Evolutionary conservation across 2,797 vertebrate genomes (phyloP).

Genomic region (Sebastes itinus): DNA sequence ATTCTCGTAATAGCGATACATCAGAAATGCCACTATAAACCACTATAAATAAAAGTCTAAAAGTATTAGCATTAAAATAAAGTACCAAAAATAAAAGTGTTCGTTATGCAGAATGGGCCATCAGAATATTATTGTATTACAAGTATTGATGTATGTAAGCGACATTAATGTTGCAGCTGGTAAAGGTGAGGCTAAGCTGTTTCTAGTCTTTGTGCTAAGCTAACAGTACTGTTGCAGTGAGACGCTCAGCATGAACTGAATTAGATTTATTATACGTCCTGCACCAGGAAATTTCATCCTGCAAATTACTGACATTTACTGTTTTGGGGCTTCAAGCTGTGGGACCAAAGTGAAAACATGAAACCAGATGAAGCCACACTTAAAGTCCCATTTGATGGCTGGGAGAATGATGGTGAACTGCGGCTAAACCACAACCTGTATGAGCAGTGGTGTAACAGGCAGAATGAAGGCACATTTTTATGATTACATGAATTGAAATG

Average conservation of each 20-base stretch:
- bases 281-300: neutral
- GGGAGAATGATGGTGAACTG: neutral
- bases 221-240: neutral
- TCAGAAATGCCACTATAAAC: too few species aligned
- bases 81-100: neutral
- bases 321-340: constrained; percentile 4
- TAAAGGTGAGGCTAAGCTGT: neutral
- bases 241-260: constrained; percentile 2
- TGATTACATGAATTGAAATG: neutral
- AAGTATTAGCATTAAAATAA: neutral
- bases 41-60: neutral
- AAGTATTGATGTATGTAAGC: neutral
- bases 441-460: neutral
- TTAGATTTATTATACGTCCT: constrained; percentile 19
- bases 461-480: neutral
- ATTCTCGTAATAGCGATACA: too few species aligned
- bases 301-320: constrained; percentile 19
- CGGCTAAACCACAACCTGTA: neutral
- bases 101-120: neutral
- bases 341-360: neutral
- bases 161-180: neutral
- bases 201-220: neutral
- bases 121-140: neutral
- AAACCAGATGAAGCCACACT: neutral
- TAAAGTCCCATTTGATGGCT: neutral